Base-by-base conservation (phyloP, 2,888 invertebrate genomes). In the Drosophila picticornis region DNA sequence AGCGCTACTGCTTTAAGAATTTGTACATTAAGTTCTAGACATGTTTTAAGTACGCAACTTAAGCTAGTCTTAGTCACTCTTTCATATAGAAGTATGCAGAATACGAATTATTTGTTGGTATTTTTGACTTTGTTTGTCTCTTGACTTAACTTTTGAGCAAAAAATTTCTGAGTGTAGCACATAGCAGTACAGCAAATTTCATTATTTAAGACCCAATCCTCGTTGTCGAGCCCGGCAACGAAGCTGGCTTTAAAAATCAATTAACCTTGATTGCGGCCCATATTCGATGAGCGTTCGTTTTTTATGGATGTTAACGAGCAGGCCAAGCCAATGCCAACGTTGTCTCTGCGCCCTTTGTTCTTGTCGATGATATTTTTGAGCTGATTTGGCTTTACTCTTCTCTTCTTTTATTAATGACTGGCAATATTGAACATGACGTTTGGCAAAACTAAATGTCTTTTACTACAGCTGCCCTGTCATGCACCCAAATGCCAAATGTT, bases 261-360 rank as follows among this genome's bases (percentile, higher is more conserved):
- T 91, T 91, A 91, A 88, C 91, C 90, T 91, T 91, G 91, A 91
- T 91, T 91, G 90, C 84, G 80, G 83, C 81, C 68, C 75, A 75
- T 58, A 61, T 69, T 79, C 56, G 48, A 74, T 77, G 40, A 63
- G 38, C 56, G n/a, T 38, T 56, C 50, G 29, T 67, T 56, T 53
- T 57, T 59, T 50, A 63, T 75, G 56, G 32, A 27, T 60, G 46
- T 40, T 63, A 63, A 29, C 57, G 64, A 27, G 13, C 58, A 50
- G 56, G 19, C 19, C 62, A 60, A 36, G 50, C 16, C 65, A 48
- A 11, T 38, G 64, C 40, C 67, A 65, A 40, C 46, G 36, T 64
- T 70, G 68, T 75, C 80, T 72, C 76, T 80, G 77, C 68, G 77
- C 68, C 67, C 71, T 72, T 71, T 72, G 70, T 78, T 67, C 76